These are phyloP conservation scores for Tolmerus cingulatus DNA, from an alignment of 2,888 invertebrate species.

Conservation along the genomic window DNA sequence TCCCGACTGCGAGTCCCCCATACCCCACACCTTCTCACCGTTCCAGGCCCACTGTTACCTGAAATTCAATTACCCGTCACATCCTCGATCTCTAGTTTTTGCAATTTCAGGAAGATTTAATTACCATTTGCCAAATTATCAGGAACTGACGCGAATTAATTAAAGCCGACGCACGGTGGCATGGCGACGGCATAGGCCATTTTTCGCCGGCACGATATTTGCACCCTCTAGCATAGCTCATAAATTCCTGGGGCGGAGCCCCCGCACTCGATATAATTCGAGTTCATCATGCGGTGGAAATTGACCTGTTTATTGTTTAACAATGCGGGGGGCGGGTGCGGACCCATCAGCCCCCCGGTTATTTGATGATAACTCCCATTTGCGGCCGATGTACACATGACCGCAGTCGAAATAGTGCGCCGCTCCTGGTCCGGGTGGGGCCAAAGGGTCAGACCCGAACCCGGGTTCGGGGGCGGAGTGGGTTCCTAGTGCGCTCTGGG, in stretches of 20 bases:
- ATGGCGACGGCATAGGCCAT: not conserved
- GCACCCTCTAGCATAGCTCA: not conserved
- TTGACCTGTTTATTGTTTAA: slow-evolving; percentile 27
- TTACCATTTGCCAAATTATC: not conserved
- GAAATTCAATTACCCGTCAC: not conserved
- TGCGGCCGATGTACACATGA: not conserved
- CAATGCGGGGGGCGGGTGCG: not conserved
- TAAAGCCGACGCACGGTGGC: not conserved
- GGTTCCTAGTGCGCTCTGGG: not conserved
- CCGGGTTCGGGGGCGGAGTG: not conserved
- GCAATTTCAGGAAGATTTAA: not conserved
- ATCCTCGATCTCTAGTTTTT: not conserved
- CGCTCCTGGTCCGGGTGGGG: not conserved
- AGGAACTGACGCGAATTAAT: not conserved
- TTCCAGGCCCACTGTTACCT: not conserved
- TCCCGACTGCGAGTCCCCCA: not conserved
- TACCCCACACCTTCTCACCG: not conserved
- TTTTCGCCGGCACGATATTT: not conserved
- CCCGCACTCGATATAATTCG: not conserved
- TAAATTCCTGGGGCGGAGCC: not conserved
- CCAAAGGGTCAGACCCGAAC: not conserved
- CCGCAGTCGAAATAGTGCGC: not conserved
- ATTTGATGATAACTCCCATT: not conserved
- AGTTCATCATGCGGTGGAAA: slow-evolving; percentile 27
- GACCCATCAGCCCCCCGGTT: not conserved